Conservation (phyloP, 2,113 vertebrate genomes). For the Chloroceryle aenea region DNA sequence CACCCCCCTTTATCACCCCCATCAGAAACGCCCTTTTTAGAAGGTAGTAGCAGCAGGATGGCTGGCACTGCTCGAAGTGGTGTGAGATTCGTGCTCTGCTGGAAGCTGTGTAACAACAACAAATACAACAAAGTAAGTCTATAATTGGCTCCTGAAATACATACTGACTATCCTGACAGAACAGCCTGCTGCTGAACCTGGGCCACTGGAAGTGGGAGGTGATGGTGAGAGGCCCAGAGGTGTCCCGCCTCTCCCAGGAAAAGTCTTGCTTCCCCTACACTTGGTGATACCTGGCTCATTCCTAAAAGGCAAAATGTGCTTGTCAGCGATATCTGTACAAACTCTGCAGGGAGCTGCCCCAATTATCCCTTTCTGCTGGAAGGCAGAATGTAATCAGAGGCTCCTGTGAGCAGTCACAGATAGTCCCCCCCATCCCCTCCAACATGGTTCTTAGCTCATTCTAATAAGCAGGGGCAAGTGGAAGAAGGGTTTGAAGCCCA, state of each 20-base stretch:
- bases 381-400: background rate
- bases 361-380: background rate
- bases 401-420: background rate
- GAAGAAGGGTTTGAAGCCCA: background rate
- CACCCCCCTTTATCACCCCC: background rate
- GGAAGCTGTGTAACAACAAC: background rate
- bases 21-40: background rate
- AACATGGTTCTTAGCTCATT: background rate
- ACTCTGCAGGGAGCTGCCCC: background rate
- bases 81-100: background rate
- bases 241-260: conserved; percentile 22
- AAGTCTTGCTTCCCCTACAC: conserved; percentile 56
- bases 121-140: conserved; percentile 19
- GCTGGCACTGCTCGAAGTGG: background rate
- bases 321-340: background rate
- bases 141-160: conserved; percentile 57
- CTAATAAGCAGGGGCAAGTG: background rate
- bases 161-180: conserved; percentile 66
- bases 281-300: conserved; percentile 64
- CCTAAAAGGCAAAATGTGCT: conserved; percentile 61
- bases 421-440: background rate
- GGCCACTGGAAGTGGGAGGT: conserved; percentile 42
- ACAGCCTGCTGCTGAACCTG: conserved; percentile 48
- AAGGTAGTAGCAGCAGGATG: background rate
- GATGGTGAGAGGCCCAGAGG: conserved; percentile 12